A percentile compares a stretch with the other conserved stretches of the same genome.
Conservation (phyloP, 1,140 invertebrate species). For the Nymphalis io region DNA sequence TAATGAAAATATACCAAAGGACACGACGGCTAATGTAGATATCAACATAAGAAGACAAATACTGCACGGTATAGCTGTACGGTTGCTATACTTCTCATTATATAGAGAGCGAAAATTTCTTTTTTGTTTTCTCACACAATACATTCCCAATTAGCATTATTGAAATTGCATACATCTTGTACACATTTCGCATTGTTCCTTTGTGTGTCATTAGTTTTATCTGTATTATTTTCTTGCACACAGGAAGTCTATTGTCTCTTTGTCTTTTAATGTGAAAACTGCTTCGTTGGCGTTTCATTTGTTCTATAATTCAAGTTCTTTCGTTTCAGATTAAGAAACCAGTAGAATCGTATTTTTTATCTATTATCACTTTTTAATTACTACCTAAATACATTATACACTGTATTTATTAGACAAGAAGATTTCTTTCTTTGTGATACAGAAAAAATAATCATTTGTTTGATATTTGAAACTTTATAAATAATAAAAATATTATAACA, state of each 20-base stretch:
- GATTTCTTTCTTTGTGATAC: too few relatives aligned
- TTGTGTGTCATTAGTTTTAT: constrained; percentile 9
- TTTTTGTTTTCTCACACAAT: not conserved
- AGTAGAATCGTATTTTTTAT: not conserved
- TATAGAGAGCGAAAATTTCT: not conserved
- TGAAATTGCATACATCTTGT: constrained; percentile 1
- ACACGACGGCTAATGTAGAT: too few relatives aligned
- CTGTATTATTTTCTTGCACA: constrained; percentile 19
- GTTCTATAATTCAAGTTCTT: constrained; percentile 6
- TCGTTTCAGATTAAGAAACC: constrained; percentile 9
- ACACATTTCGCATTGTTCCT: not conserved
- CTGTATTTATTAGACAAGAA: not conserved
- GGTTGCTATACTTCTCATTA: not conserved
- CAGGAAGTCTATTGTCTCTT: constrained; percentile 20
- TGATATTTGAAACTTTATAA: too few relatives aligned
- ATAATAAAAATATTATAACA: too few relatives aligned
- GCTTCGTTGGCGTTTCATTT: not conserved
- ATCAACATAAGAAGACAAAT: too few relatives aligned
- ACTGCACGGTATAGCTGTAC: too few relatives aligned
- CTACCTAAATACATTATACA: not conserved
- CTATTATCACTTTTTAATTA: not conserved
- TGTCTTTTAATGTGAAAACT: constrained; percentile 17
- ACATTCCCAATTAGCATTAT: not conserved
- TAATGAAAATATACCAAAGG: too few relatives aligned
- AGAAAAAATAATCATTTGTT: too few relatives aligned